Base-by-base conservation (phyloP, 1,140 invertebrate genomes). In the Drosophila watanabei region DNA sequence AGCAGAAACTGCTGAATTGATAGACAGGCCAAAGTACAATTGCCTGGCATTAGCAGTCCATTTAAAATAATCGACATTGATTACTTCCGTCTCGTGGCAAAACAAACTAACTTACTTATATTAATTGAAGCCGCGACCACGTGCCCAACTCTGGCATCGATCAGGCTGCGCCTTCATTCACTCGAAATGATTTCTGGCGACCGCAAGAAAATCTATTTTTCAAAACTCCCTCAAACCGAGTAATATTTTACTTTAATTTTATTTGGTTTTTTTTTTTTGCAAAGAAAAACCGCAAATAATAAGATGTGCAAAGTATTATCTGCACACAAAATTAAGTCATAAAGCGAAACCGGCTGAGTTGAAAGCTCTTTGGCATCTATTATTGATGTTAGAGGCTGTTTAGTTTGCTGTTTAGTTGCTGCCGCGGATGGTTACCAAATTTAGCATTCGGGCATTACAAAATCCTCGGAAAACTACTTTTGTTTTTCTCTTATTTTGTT, bases 141-240 rank as follows among this genome's bases (percentile, higher is more conserved):
- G 62, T 77, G 75, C 73, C 72, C 33, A 41, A 54, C 75, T 56
- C 49, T 14, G 49, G 33, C 58, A 69, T 69, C 68, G 63, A 71
- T 71, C 48, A 45, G 66, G 52, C 48, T 37, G 14, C 10, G 49
- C 49, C 49, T 64, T 41, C 48, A 51, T 76, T 43, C 41, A 43
- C 13, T 48, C 45, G 32, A 56, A 54, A 41, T 51, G 9, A 61
- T 37, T 57, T 62, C 41, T 54, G 33, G 28, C 35, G 66, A 85
- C 82, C 82, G 77, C 82, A 86, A 66, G 77, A 73, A 85, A 84
- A 84, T 78, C 68, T 70, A 51, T 83, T 87, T 64, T 49, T 65
- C 54, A 78, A 64, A 79, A 84, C 85, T 75, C 85, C 79, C 75
- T 81, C 82, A 78, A 81, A 75, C 69, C 54, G 61, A 49, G 46